Conservation (phyloP, 2,888 invertebrate genomes). For the Tenthredo mesomela region DNA sequence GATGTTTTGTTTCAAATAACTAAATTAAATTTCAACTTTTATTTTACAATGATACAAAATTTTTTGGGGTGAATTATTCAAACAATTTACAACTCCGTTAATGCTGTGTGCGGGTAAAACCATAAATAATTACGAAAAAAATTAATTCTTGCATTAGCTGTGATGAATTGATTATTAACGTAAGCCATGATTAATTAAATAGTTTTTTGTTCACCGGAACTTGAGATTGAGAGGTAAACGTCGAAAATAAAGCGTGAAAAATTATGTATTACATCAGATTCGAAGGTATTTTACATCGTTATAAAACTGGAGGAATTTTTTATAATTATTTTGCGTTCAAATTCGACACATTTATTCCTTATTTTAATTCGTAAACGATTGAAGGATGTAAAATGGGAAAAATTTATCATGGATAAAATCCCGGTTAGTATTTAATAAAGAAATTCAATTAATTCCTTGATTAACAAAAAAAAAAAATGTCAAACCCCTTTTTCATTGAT, state of each 20-base stretch:
- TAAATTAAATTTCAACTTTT: neutral
- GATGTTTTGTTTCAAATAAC: neutral
- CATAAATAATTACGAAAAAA: neutral
- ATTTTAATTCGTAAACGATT: neutral
- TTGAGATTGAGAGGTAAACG: neutral
- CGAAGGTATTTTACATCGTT: neutral
- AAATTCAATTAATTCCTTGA: neutral
- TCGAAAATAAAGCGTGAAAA: neutral
- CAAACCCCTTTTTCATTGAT: slow-evolving; percentile 5
- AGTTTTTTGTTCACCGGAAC: neutral
- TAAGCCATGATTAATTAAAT: slow-evolving; percentile 1
- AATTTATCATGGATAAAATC: neutral
- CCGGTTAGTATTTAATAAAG: neutral
- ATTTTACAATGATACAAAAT: neutral
- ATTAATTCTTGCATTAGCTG: neutral
- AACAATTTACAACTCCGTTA: slow-evolving; percentile 16
- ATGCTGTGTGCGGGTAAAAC: neutral
- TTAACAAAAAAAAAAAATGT: neutral
- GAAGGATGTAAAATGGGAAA: neutral
- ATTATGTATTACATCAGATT: no score
- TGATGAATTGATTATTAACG: slow-evolving; percentile 13
- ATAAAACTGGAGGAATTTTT: neutral
- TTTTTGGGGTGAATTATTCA: neutral
- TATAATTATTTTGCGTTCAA: neutral
- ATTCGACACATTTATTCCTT: neutral